phyloP scores from a whole-genome alignment of 2,797 vertebrate genomes.

The Lutra lutra region DNA sequence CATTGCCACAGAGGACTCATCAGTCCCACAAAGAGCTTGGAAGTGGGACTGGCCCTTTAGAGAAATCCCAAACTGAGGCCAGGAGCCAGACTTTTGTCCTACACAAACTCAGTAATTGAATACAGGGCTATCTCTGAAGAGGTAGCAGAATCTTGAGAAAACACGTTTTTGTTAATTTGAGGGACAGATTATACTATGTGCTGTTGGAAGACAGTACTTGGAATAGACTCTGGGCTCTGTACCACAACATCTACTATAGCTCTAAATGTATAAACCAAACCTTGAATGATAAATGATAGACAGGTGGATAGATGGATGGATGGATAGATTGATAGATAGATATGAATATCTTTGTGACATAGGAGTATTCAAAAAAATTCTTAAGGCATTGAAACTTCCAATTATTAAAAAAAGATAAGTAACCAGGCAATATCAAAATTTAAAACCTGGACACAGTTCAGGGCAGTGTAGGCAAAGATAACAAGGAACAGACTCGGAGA shows the following conservation, averaged over 20 bases:
- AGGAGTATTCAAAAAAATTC: neutral
- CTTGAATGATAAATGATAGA: neutral
- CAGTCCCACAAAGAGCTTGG: neutral
- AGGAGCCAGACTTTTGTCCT: neutral
- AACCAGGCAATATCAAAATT: neutral
- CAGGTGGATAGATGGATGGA: neutral
- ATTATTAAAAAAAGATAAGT: neutral
- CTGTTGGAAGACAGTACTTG: neutral
- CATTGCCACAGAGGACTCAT: neutral
- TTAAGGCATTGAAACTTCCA: neutral
- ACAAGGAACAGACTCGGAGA: neutral
- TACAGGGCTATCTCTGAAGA: neutral
- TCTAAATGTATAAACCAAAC: neutral
- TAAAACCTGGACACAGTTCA: neutral
- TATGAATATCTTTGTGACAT: neutral
- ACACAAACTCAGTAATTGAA: neutral
- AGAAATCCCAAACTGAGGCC: neutral
- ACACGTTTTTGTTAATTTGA: neutral
- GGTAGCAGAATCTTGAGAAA: neutral
- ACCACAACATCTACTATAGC: neutral
- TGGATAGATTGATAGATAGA: neutral
- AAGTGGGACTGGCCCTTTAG: neutral
- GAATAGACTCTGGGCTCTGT: neutral
- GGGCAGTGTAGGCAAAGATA: neutral
- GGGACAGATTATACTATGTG: neutral